These are phyloP conservation scores for Drosophila niveifrons DNA, from an alignment of 2,888 invertebrate genomes.

Conservation along the genomic window DNA sequence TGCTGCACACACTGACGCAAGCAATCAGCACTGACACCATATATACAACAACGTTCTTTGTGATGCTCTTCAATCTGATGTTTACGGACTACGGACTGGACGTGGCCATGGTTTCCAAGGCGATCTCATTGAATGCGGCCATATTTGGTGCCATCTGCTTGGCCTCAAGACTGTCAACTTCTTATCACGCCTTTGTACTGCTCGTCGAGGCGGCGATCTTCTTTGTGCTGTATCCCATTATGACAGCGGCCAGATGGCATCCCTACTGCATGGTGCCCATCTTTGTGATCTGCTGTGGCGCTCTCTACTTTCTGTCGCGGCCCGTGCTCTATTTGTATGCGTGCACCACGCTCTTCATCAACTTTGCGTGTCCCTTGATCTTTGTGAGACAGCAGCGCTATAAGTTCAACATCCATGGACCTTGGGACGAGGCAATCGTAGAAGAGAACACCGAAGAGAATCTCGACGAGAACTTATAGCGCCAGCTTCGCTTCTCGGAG, in stretches of 20 bases:
- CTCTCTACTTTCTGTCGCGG: conserved; percentile 87
- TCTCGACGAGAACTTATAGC: conserved; percentile 81
- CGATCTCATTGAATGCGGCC: conserved; percentile 96
- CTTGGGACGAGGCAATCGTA: conserved; percentile 98
- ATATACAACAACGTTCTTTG: conserved; percentile 95
- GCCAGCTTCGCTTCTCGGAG: conserved; percentile 73
- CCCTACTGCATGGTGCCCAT: conserved; percentile 87
- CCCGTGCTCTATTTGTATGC: conserved; percentile 88
- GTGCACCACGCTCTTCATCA: conserved; percentile 88
- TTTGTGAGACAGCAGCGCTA: conserved; percentile 92
- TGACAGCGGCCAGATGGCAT: conserved; percentile 88
- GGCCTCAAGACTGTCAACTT: conserved; percentile 94
- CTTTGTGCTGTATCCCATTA: conserved; percentile 95
- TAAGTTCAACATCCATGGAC: conserved; percentile 97
- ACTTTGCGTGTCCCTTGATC: conserved; percentile 90
- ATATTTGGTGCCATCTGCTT: conserved; percentile 98
- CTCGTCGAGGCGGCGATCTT: conserved; percentile 95
- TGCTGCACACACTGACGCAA: conserved; percentile 96
- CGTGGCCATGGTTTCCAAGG: conserved; percentile 95
- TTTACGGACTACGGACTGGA: conserved; percentile 96
- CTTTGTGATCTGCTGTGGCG: conserved; percentile 86
- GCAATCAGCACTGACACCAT: conserved; percentile 99
- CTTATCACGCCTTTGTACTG: conserved; percentile 94
- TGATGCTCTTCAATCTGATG: conserved; percentile 94
- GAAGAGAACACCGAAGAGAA: conserved; percentile 86